Base-by-base conservation (phyloP, 2,888 invertebrate genomes). In the Lysandra bellargus region DNA sequence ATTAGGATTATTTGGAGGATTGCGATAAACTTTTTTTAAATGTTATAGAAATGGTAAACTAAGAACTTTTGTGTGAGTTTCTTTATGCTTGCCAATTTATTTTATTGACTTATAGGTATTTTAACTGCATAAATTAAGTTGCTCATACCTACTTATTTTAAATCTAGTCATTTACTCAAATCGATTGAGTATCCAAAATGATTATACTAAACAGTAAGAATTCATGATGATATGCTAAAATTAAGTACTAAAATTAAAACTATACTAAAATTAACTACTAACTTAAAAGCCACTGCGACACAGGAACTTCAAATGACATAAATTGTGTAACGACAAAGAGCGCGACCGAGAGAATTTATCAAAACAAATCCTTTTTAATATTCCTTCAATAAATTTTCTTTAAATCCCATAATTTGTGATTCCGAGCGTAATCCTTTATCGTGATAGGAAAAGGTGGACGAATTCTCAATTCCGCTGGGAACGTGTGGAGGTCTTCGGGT, bases 1-100 rank as follows among this genome's bases (percentile, higher is more conserved):
- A 74, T 74, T 74, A 3, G 6, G 12, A 4, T 44, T 73, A 37
- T 86, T 84, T 84, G 83, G 81, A 83, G 83, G 84, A 84, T 86
- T 69, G 14, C 17, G 69, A 37, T 33, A 17, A 33, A 17, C 17
- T 69, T 69, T 37, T 69, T 69, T 33, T 30, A 37, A 17, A 5
- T 69, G 33, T 33, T 14, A 69, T 69, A 37, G 69, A 0, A 23
- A 33, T 14, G 12, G 33, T 33, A 1, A 23, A 40, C 6, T 40
- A 40, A 40, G 40, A 33, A 14, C 14, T 64, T 30, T 64, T 33
- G 0, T 30, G 7, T 33, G 0, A 12, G 7, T 30, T 1, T 23
- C 4, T 61, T 5, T 30, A 3, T 30, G 61, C 17, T 9, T 12
- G 57, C 4, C 57, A 57, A 57, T 17, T 57, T 7, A 40, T 49